Evolutionary conservation across 2,888 invertebrate genomes (phyloP).

Genomic region (Amblyteles armatorius): DNA sequence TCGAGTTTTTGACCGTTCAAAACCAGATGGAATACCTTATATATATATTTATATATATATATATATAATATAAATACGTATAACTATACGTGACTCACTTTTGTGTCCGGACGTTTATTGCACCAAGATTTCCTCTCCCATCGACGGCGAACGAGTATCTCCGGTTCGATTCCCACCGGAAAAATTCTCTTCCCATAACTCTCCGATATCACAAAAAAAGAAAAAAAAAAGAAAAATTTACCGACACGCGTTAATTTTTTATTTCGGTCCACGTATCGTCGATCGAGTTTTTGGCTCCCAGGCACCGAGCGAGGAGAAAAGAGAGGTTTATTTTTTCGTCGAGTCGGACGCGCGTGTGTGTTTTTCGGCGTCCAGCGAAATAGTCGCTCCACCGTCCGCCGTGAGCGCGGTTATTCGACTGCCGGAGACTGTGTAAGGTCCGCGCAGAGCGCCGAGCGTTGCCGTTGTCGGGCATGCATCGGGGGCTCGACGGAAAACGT

Average conservation of each 20-base stretch:
- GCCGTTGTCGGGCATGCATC: background rate
- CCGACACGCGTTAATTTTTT: background rate
- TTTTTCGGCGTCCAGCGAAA: slow-evolving; percentile 13
- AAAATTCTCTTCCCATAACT: too few relatives aligned
- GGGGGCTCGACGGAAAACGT: slow-evolving; percentile 43
- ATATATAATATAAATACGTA: too few relatives aligned
- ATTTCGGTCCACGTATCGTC: background rate
- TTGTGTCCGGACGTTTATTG: background rate
- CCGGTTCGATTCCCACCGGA: too few relatives aligned
- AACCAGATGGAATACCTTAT: too few relatives aligned
- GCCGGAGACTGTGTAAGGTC: slow-evolving; percentile 36
- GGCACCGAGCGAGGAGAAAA: too few relatives aligned
- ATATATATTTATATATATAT: too few relatives aligned
- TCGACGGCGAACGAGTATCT: background rate
- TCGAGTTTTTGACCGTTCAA: too few relatives aligned
- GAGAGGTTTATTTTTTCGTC: background rate
- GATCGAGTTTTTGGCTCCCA: background rate
- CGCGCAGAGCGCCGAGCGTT: slow-evolving; percentile 12
- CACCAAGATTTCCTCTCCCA: slow-evolving; percentile 6
- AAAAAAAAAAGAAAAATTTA: background rate
- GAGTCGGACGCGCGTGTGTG: background rate
- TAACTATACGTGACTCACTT: slow-evolving; percentile 56
- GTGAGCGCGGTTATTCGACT: slow-evolving; percentile 63
- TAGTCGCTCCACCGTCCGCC: slow-evolving; percentile 44
- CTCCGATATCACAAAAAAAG: background rate